phyloP scores from a whole-genome alignment of 1,140 invertebrate genomes.

The Melanaphis sacchari region DNA sequence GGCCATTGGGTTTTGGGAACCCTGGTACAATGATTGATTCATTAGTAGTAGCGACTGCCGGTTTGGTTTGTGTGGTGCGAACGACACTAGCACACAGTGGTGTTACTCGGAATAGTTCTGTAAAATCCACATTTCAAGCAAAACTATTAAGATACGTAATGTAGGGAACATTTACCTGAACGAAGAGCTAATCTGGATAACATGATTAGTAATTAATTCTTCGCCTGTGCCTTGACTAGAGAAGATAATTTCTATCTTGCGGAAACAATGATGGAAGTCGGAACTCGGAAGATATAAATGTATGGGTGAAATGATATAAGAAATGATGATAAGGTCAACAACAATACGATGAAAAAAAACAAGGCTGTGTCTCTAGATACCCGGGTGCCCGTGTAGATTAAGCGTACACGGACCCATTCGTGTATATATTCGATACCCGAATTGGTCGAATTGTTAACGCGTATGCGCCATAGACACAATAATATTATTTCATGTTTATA shows the following conservation, averaged over 20 bases:
- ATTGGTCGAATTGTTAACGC: too few species aligned
- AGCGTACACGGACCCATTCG: too few species aligned
- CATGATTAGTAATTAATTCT: background rate
- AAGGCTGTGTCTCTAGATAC: too few species aligned
- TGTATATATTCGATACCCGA: too few species aligned
- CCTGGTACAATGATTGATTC: slow-evolving; percentile 54
- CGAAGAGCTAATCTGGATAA: slow-evolving; percentile 51
- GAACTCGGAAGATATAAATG: background rate
- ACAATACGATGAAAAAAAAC: background rate
- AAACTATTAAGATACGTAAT: background rate
- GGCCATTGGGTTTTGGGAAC: slow-evolving; percentile 38
- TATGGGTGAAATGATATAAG: background rate
- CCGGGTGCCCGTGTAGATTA: too few species aligned
- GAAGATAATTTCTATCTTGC: background rate
- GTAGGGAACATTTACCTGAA: slow-evolving; percentile 8
- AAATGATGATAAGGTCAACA: background rate
- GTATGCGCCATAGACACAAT: too few species aligned
- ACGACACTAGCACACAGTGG: background rate
- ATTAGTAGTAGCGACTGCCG: background rate
- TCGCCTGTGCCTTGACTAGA: background rate
- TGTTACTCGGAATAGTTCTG: slow-evolving; percentile 30
- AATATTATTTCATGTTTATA: too few species aligned
- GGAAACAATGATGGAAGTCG: too few species aligned
- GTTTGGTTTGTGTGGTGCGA: slow-evolving; percentile 36
- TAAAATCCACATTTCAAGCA: background rate